phyloP scores from a whole-genome alignment of 2,888 invertebrate genomes.

The Eristalis tenax region DNA sequence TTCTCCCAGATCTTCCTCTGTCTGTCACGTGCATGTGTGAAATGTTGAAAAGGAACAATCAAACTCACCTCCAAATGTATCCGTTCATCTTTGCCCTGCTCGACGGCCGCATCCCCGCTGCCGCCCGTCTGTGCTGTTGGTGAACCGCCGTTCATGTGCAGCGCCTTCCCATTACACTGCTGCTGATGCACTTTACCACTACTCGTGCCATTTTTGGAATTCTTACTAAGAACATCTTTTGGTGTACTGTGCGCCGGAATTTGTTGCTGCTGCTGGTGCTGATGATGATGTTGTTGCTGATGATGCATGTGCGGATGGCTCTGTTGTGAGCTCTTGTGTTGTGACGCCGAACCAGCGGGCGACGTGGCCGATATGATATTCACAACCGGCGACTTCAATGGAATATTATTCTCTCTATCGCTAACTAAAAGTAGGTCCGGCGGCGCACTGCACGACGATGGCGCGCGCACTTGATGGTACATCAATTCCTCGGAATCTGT shows the following conservation, averaged over 20 bases:
- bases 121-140: slow-evolving; percentile 63
- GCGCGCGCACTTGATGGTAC: slow-evolving; percentile 83
- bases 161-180: slow-evolving; percentile 59
- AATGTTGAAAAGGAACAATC: not conserved
- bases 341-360: slow-evolving; percentile 74
- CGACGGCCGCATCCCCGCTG: slow-evolving; percentile 64
- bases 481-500: slow-evolving; percentile 88
- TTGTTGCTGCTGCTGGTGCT: slow-evolving; percentile 34
- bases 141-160: slow-evolving; percentile 70
- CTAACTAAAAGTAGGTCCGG: slow-evolving; percentile 85
- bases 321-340: slow-evolving; percentile 40
- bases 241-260: slow-evolving; percentile 61
- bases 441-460: slow-evolving; percentile 85
- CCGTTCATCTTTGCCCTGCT: slow-evolving; percentile 76
- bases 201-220: slow-evolving; percentile 55
- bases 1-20: too few species aligned
- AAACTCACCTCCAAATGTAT: slow-evolving; percentile 80
- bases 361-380: slow-evolving; percentile 78
- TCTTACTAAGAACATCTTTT: slow-evolving; percentile 72
- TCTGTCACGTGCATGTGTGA: too few species aligned
- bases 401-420: slow-evolving; percentile 82
- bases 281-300: slow-evolving; percentile 52
- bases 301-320: slow-evolving; percentile 33
- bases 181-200: slow-evolving; percentile 64
- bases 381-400: slow-evolving; percentile 78